Percentiles rank a stretch among this genome's conserved stretches.
phyloP scores from a whole-genome alignment of 2,797 vertebrate genomes.

The Sebastes oblongus region DNA sequence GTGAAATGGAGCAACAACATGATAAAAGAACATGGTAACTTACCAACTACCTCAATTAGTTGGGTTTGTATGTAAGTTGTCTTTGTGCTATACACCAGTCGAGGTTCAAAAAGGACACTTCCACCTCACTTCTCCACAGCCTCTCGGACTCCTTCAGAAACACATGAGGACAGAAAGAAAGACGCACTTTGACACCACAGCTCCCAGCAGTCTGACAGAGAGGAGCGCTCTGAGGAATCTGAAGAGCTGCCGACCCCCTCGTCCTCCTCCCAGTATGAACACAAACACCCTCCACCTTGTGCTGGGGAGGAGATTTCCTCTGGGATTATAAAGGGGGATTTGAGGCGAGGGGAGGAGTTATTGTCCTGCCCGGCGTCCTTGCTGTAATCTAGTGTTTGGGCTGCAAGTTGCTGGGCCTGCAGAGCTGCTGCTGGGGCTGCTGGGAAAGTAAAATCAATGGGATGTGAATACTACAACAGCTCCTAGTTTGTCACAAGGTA shows the following conservation, averaged over 20 bases:
- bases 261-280: conserved; percentile 12
- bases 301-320: conserved; percentile 60
- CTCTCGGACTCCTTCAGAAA: conserved; percentile 10
- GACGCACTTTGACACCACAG: background rate
- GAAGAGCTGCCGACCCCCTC: background rate
- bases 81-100: background rate
- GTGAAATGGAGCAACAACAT: background rate
- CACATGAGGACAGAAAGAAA: background rate
- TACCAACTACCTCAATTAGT: background rate
- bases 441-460: conserved; percentile 12
- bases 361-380: conserved; percentile 51
- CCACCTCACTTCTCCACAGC: background rate
- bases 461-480: background rate
- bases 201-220: conserved; percentile 18
- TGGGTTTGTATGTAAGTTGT: background rate
- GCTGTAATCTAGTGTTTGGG: conserved; percentile 64
- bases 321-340: conserved; percentile 68
- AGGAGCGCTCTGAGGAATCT: conserved; percentile 42
- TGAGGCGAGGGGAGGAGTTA: conserved; percentile 61
- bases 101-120: background rate
- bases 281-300: conserved; percentile 48
- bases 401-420: conserved; percentile 8
- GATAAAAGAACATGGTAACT: background rate
- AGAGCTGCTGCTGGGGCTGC: conserved; percentile 1
- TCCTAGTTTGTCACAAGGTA: background rate